Evolutionary conservation across 2,113 vertebrate genomes (phyloP).

Genomic region (Narcine bancroftii): DNA sequence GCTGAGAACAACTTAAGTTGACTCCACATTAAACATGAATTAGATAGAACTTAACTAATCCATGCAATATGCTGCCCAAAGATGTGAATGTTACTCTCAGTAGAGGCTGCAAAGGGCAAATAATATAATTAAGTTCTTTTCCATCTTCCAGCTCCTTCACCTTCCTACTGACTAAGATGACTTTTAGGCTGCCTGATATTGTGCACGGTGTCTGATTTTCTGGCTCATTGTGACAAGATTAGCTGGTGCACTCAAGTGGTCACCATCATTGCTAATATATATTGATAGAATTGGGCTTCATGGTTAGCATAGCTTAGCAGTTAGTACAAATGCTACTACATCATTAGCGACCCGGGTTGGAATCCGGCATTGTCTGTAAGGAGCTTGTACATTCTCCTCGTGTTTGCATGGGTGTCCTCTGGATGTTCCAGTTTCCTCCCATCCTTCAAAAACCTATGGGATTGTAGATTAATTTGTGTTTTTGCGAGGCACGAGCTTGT

Average conservation of each 20-base stretch:
- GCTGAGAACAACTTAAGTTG: too few relatives aligned
- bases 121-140: not conserved
- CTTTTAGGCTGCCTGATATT: not conserved
- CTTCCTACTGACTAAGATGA: not conserved
- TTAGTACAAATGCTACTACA: too few relatives aligned
- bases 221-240: not conserved
- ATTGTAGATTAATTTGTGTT: too few relatives aligned
- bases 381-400: too few relatives aligned
- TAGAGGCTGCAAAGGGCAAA: not conserved
- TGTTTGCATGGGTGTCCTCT: too few relatives aligned
- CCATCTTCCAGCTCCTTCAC: not conserved
- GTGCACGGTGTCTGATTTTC: not conserved
- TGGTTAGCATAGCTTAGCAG: too few relatives aligned
- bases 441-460: too few relatives aligned
- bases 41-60: not conserved
- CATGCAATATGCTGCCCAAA: not conserved
- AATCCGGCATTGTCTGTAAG: too few relatives aligned
- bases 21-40: not conserved
- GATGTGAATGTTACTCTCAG: not conserved
- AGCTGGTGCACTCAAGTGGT: not conserved
- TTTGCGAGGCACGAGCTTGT: too few relatives aligned
- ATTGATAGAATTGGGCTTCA: too few relatives aligned
- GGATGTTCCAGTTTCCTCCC: too few relatives aligned
- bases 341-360: too few relatives aligned
- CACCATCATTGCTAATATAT: not conserved